These are phyloP conservation scores for Nomada flava DNA, from an alignment of 2,888 invertebrate species.

Conservation along the genomic window DNA sequence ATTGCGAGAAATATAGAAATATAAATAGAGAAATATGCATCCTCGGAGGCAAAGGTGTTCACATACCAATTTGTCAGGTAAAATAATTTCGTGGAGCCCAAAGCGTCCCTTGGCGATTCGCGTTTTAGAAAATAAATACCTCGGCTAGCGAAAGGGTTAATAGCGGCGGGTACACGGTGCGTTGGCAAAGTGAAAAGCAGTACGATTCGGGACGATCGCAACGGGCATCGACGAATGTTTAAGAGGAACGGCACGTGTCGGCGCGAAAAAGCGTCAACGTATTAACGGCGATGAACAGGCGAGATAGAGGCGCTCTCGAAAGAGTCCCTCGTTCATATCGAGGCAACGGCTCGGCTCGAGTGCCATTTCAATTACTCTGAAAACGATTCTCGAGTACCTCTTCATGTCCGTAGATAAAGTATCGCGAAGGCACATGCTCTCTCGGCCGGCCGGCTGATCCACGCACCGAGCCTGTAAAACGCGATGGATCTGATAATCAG, in stretches of 20 bases:
- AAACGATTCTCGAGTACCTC: conserved; percentile 78
- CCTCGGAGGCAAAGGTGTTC: too few relatives aligned
- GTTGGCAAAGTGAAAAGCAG: not conserved
- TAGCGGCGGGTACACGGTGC: too few relatives aligned
- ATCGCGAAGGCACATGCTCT: conserved; percentile 71
- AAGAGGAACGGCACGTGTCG: conserved; percentile 48
- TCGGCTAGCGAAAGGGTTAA: too few relatives aligned
- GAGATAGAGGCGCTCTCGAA: conserved; percentile 42
- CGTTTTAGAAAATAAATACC: too few relatives aligned
- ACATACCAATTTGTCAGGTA: too few relatives aligned
- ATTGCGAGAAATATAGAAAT: too few relatives aligned
- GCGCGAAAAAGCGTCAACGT: conserved; percentile 50
- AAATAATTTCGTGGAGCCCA: too few relatives aligned
- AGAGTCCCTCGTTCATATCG: conserved; percentile 59
- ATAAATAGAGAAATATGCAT: too few relatives aligned
- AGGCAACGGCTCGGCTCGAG: conserved; percentile 61
- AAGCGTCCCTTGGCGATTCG: too few relatives aligned
- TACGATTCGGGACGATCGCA: not conserved
- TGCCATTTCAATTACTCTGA: conserved; percentile 77
- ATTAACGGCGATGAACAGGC: conserved; percentile 51
- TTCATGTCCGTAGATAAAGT: conserved; percentile 78
- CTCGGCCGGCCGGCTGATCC: conserved; percentile 40
- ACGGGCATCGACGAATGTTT: not conserved
- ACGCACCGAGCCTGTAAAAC: conserved; percentile 59
- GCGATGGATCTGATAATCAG: conserved; percentile 63